phyloP scores from a whole-genome alignment of 35 echinoderm and acorn worm species.

The Holothuria glaberrima region DNA sequence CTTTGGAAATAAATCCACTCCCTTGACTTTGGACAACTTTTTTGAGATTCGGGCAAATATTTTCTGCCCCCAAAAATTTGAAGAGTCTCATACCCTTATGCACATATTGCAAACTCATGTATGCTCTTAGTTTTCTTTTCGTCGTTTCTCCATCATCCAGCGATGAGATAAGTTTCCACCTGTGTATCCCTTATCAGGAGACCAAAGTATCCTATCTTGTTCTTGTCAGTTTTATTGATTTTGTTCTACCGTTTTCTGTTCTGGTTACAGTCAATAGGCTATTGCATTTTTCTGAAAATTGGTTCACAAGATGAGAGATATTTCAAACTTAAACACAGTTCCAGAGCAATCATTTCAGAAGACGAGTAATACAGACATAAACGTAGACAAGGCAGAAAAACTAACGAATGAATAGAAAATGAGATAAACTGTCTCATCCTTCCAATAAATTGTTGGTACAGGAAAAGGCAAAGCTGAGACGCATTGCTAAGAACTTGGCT shows the following conservation, averaged over 20 bases:
- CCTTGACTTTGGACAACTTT: no score
- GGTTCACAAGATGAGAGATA: background rate
- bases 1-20: no score
- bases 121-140: background rate
- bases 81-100: no score
- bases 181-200: background rate
- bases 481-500: constrained; percentile 45
- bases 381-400: background rate
- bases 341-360: background rate
- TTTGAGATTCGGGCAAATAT: no score
- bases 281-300: constrained; percentile 21
- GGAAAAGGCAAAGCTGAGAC: constrained; percentile 12
- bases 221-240: background rate
- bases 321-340: background rate
- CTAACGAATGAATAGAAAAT: background rate
- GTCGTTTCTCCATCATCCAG: background rate
- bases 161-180: background rate
- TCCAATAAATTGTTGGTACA: no score
- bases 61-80: no score
- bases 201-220: background rate
- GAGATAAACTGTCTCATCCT: background rate
- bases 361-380: background rate
- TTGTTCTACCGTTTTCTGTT: constrained; percentile 19
- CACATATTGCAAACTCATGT: background rate
- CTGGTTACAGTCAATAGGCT: background rate